Evolutionary conservation across 2,113 vertebrate species (phyloP).

Genomic region (Panurus biarmicus): DNA sequence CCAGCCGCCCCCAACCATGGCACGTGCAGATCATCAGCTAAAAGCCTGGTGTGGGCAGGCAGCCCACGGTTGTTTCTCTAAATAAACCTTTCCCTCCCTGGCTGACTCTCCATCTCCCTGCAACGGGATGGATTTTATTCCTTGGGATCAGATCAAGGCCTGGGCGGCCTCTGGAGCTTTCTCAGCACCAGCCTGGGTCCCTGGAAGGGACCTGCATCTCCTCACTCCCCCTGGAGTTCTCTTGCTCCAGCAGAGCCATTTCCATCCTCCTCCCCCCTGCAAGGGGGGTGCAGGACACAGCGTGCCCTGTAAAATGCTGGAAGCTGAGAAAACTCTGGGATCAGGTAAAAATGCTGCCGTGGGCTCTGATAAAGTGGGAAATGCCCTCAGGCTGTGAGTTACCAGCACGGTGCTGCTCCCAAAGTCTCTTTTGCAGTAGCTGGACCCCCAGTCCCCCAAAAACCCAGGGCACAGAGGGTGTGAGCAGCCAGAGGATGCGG

Average conservation of each 20-base stretch:
- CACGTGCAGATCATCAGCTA: conserved; percentile 49
- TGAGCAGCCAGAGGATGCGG: neutral
- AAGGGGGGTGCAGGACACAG: neutral
- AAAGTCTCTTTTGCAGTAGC: neutral
- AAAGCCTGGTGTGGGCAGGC: conserved; percentile 59
- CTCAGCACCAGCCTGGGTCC: neutral
- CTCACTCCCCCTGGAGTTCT: neutral
- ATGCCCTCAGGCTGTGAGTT: neutral
- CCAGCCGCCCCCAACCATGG: neutral
- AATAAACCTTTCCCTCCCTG: conserved; percentile 50
- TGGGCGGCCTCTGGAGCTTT: neutral
- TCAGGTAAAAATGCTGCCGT: rapidly evolving
- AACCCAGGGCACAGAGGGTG: rapidly evolving
- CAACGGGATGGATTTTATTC: neutral
- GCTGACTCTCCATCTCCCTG: conserved; percentile 16
- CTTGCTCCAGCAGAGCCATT: neutral
- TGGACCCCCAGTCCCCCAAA: rapidly evolving
- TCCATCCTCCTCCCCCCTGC: neutral
- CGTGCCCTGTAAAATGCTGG: rapidly evolving
- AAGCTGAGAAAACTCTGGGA: neutral
- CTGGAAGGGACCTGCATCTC: neutral
- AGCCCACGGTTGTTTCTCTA: conserved; percentile 55
- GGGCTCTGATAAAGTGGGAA: neutral
- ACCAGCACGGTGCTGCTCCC: neutral
- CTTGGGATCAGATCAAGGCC: neutral